Percentiles rank a stretch among this genome's conserved stretches.
Evolutionary conservation across 2,113 vertebrate genomes (phyloP).

Genomic region (Gymnorhina tibicen): DNA sequence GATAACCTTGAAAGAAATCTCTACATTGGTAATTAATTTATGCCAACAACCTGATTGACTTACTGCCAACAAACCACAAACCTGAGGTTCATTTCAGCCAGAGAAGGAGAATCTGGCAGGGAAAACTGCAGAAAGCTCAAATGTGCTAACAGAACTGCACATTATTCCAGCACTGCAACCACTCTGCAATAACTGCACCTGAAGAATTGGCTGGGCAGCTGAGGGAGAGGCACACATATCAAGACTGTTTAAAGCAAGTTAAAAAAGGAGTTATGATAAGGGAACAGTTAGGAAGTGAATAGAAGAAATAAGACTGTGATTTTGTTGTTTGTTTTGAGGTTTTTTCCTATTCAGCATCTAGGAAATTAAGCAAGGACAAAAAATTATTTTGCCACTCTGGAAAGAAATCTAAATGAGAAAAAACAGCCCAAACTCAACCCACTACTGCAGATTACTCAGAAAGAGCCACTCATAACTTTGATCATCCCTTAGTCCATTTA

Average conservation of each 20-base stretch:
- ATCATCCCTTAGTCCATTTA: background rate
- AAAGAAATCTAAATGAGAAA: background rate
- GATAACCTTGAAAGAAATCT: background rate
- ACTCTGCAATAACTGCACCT: too few species aligned
- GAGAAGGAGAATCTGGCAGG: background rate
- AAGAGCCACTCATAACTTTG: background rate
- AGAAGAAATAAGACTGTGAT: background rate
- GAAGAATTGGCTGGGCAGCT: background rate
- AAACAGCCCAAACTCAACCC: background rate
- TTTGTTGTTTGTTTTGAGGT: background rate
- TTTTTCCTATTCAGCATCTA: background rate
- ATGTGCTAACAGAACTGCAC: accelerated
- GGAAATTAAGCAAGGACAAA: background rate
- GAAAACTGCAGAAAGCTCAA: background rate
- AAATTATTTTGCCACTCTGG: background rate
- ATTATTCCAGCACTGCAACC: background rate
- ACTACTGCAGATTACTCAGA: background rate
- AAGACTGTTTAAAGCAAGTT: background rate
- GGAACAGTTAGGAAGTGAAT: background rate
- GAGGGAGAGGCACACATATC: background rate
- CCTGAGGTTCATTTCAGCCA: background rate
- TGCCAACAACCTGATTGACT: background rate
- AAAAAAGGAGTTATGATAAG: background rate
- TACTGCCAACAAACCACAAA: background rate
- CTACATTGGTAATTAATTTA: background rate